Percentiles rank a stretch among this genome's conserved stretches.
phyloP scores from a whole-genome alignment of 2,888 invertebrate species.

The Galeopsomyia nigrocyanea region DNA sequence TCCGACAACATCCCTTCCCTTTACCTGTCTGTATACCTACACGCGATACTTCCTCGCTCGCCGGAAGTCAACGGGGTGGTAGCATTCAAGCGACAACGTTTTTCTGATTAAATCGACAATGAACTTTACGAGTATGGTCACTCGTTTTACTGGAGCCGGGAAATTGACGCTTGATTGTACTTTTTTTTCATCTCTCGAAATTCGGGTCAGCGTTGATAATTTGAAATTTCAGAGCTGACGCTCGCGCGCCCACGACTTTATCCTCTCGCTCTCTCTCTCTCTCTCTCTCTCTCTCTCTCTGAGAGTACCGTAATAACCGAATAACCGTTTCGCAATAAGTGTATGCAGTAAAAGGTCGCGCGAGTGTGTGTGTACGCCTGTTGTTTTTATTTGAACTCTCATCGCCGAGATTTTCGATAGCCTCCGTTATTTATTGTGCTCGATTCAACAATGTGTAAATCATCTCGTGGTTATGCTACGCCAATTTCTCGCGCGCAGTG shows the following conservation, averaged over 20 bases:
- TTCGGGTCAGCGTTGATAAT: conserved; percentile 33
- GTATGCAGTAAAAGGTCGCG: not conserved
- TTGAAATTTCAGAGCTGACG: conserved; percentile 25
- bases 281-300: conserved; percentile 1
- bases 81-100: not conserved
- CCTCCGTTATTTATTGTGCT: not conserved
- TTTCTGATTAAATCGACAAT: conserved; percentile 1
- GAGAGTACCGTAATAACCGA: conserved; percentile 18
- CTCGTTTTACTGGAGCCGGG: not conserved
- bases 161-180: too few species aligned
- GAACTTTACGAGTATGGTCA: not conserved
- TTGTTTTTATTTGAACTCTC: not conserved
- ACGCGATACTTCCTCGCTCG: not conserved
- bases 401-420: not conserved
- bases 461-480: not conserved
- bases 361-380: too few species aligned
- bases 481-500: conserved; percentile 1
- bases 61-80: not conserved
- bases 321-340: conserved; percentile 14
- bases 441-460: not conserved
- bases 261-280: not conserved
- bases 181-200: conserved; percentile 18
- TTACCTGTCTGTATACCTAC: conserved; percentile 10
- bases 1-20: conserved; percentile 14
- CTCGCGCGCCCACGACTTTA: not conserved